Conservation (phyloP, 2,113 vertebrate genomes). For the Campylomormyrus numenius region DNA sequence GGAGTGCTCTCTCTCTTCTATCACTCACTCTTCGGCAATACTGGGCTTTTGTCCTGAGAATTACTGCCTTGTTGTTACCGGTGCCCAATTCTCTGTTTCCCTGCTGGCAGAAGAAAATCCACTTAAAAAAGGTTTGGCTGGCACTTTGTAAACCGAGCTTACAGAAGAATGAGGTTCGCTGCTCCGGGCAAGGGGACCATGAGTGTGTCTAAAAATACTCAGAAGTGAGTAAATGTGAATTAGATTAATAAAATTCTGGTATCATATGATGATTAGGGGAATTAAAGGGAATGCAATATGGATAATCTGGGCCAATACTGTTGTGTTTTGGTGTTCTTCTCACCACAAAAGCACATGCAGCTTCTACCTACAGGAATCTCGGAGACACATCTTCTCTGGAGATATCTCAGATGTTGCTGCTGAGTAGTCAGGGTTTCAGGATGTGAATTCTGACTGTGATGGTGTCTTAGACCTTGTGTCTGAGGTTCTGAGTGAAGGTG, state of each 20-base stretch:
- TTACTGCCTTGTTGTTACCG: conserved; percentile 23
- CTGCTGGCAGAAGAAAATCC: conserved; percentile 13
- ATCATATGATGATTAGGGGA: not conserved
- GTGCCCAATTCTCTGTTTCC: conserved; percentile 27
- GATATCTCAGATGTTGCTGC: not conserved
- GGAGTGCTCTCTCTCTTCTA: too few species aligned
- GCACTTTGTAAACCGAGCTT: conserved; percentile 30
- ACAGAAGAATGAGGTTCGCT: conserved; percentile 25
- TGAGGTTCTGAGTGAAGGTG: not conserved
- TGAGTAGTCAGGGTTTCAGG: not conserved
- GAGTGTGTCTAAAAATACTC: not conserved
- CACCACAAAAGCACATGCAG: not conserved
- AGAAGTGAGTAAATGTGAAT: not conserved
- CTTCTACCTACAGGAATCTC: not conserved
- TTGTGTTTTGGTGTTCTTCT: not conserved
- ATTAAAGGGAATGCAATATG: not conserved
- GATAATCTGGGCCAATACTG: not conserved
- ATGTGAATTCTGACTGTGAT: not conserved
- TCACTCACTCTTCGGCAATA: not conserved
- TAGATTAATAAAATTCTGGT: not conserved
- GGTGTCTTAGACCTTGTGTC: not conserved
- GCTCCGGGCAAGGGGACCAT: not conserved
- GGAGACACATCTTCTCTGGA: not conserved
- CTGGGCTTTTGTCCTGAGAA: not conserved
- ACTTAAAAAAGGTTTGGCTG: conserved; percentile 27